Percentiles rank a stretch among this genome's conserved stretches.
phyloP scores from a whole-genome alignment of 2,113 vertebrate species.

The Vicugna pacos region DNA sequence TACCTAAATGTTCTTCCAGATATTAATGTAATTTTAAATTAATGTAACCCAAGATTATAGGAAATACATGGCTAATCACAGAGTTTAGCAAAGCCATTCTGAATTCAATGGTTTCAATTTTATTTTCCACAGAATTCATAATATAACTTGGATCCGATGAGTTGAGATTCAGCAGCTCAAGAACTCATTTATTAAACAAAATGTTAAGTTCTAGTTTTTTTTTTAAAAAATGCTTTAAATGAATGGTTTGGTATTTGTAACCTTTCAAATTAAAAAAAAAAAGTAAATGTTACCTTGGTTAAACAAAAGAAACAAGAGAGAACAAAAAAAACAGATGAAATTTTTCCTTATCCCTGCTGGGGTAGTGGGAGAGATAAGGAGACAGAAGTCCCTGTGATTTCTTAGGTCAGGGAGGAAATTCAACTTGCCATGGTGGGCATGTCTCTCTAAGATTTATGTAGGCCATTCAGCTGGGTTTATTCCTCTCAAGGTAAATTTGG shows the following conservation, averaged over 20 bases:
- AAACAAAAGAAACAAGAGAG: neutral
- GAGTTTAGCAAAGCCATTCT: slow-evolving; percentile 50
- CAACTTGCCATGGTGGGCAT: neutral
- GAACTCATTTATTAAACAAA: slow-evolving; percentile 35
- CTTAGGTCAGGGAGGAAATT: neutral
- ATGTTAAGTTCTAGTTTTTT: slow-evolving; percentile 34
- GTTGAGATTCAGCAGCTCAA: neutral
- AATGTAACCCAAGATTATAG: slow-evolving; percentile 62
- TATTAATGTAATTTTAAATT: slow-evolving; percentile 72
- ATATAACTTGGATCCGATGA: slow-evolving; percentile 31
- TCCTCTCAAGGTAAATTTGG: neutral
- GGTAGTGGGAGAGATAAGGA: neutral
- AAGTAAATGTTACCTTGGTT: neutral
- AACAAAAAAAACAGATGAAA: neutral
- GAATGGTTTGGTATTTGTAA: neutral
- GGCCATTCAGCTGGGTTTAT: neutral
- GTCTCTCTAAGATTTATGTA: neutral
- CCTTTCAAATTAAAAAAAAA: neutral
- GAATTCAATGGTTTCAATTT: slow-evolving; percentile 28
- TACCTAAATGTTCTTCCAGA: slow-evolving; percentile 59
- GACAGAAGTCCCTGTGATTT: neutral
- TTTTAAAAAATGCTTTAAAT: neutral
- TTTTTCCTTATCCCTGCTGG: neutral
- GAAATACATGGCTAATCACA: slow-evolving; percentile 62
- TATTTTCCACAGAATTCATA: slow-evolving; percentile 61